A percentile compares a stretch with the other conserved stretches of the same genome.
phyloP scores from a whole-genome alignment of 2,113 vertebrate species.

The Pedetes capensis region DNA sequence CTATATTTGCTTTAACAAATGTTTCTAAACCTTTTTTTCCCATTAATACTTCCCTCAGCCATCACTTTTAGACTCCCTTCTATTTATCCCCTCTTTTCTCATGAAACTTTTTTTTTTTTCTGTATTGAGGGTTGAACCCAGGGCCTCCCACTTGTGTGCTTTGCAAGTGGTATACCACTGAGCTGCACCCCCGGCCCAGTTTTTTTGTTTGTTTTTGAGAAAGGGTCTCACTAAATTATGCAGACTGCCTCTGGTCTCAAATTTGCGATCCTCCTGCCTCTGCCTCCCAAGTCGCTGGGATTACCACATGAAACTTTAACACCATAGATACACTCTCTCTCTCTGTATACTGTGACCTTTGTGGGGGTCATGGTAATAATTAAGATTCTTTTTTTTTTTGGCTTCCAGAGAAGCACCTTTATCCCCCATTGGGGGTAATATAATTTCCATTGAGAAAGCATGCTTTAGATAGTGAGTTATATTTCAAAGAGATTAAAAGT shows the following conservation, averaged over 20 bases:
- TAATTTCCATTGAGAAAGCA: background rate
- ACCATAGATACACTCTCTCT: background rate
- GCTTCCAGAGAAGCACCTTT: background rate
- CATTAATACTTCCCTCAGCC: background rate
- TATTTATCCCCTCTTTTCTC: background rate
- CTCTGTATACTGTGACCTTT: background rate
- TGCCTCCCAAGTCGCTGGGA: too few species aligned
- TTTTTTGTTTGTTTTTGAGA: too few species aligned
- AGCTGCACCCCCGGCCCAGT: too few species aligned
- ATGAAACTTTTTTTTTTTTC: background rate
- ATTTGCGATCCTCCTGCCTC: too few species aligned
- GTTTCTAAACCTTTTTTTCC: background rate
- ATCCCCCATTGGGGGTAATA: background rate
- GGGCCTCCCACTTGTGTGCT: too few species aligned
- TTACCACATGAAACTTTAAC: background rate
- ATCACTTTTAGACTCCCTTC: background rate
- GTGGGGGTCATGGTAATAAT: background rate
- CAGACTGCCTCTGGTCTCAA: too few species aligned
- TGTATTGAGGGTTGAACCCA: too few species aligned
- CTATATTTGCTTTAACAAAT: background rate
- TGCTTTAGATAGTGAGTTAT: background rate
- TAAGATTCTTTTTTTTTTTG: background rate
- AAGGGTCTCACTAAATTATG: too few species aligned
- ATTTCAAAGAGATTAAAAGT: slow-evolving; percentile 4
- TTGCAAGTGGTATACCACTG: too few species aligned